Evolutionary conservation across 2,797 vertebrate genomes (phyloP), one percentile per base, ranked within the genome.

Genomic region (Anomalospiza imberbis): DNA sequence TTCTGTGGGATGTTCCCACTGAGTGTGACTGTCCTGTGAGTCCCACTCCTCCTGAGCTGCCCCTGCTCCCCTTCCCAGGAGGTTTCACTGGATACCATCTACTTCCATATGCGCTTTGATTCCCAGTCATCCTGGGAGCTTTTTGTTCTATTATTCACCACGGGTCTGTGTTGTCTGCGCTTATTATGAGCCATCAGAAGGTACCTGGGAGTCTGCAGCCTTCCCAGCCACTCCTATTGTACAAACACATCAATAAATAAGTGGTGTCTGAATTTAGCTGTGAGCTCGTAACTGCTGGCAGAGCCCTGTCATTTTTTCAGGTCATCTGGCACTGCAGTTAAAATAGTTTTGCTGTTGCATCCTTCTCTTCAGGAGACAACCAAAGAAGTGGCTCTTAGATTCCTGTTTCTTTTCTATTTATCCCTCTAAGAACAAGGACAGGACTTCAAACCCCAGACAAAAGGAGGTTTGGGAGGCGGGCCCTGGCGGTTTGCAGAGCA

Each of bases 141-240:
- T 97, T 97, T 96, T 96, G 94, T 98, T 97, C 96, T 97, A 96
- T 97, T 97, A 97, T 97, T 97, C 96, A 97, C 96, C 4, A 51
- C 28, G 28, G 93, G 89, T 32, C 85, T 87, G 85, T 70, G 89
- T 66, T 96, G 94, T 95, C 95, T 96, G 82, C 25, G 77, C 94
- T 96, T 94, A 89, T 97, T 95, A 96, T 40, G 78, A 95, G 94
- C 81, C 77, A 73, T 92, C 96, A 94, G 93, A 85, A 97, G 72
- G 88, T 88, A 93, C 58, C 72, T 88, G 89, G 70, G 73, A 94
- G 93, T 55, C 85, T 91, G 86, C 92, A 82, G 76, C 87, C 93
- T 96, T 86, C 74, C 87, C 91, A 95, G 89, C 90, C 91, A 58
- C 92, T 73, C 80, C 95, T 95, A 84, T 95, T 92, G 87, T 93